These are phyloP conservation scores for Artemia sinica DNA, from an alignment of 2,888 invertebrate species.

Conservation along the genomic window DNA sequence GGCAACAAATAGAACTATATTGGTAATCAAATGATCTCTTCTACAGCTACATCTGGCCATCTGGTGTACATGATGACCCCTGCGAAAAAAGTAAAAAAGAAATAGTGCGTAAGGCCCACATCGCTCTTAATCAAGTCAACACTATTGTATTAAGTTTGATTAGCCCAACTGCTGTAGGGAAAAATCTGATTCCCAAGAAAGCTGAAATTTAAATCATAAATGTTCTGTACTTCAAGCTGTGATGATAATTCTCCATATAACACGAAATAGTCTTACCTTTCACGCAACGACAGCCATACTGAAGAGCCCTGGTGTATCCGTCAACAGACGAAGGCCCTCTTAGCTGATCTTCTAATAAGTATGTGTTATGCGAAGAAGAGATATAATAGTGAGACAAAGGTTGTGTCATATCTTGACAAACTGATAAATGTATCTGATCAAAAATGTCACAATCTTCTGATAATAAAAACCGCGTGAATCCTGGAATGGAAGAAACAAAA, in stretches of 20 bases:
- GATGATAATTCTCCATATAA: background rate
- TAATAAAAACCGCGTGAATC: slow-evolving; percentile 33
- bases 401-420: slow-evolving; percentile 39
- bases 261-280: slow-evolving; percentile 32
- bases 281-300: slow-evolving; percentile 38
- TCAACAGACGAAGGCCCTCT: slow-evolving; percentile 38
- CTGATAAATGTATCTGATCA: slow-evolving; percentile 33
- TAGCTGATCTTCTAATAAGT: slow-evolving; percentile 38
- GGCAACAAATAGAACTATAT: too few relatives aligned
- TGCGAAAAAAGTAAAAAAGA: background rate
- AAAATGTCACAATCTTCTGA: slow-evolving; percentile 38
- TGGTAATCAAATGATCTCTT: too few relatives aligned
- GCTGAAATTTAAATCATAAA: background rate
- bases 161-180: too few relatives aligned
- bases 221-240: background rate
- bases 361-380: slow-evolving; percentile 38
- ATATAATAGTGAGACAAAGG: slow-evolving; percentile 38
- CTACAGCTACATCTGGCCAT: too few relatives aligned
- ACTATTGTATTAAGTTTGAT: too few relatives aligned
- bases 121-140: background rate
- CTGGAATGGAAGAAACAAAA: slow-evolving; percentile 25
- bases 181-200: background rate
- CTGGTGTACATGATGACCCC: background rate
- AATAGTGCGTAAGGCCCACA: background rate
- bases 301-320: slow-evolving; percentile 37